Evolutionary conservation across 1,140 invertebrate genomes (phyloP).

Genomic region (Schmidtea mediterranea): DNA sequence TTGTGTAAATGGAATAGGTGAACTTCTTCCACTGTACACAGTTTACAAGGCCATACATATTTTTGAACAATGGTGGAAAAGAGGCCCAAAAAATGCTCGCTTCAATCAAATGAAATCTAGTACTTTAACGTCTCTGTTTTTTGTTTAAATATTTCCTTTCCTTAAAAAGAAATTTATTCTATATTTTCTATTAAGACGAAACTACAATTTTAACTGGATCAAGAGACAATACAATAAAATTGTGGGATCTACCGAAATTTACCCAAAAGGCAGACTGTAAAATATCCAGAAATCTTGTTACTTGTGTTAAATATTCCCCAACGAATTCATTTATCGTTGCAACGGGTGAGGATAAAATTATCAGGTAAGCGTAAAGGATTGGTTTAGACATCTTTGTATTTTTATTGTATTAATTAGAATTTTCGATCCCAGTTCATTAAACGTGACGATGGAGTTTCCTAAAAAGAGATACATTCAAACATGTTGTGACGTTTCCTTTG

Average conservation of each 20-base stretch:
- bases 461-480: slow-evolving; percentile 25
- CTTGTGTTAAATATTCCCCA: slow-evolving; percentile 20
- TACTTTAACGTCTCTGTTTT: not conserved
- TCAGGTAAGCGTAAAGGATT: slow-evolving; percentile 16
- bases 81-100: no score
- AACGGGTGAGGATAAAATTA: slow-evolving; percentile 23
- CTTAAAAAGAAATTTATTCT: not conserved
- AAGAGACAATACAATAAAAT: slow-evolving; percentile 18
- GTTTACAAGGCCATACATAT: no score
- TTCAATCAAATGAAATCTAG: not conserved
- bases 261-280: slow-evolving; percentile 14
- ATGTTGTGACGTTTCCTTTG: slow-evolving; percentile 17
- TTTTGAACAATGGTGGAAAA: no score
- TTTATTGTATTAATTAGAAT: slow-evolving; percentile 9
- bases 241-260: slow-evolving; percentile 21
- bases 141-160: not conserved
- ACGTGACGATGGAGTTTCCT: slow-evolving; percentile 15
- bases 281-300: slow-evolving; percentile 20
- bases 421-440: slow-evolving; percentile 17
- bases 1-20: no score
- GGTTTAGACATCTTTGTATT: not conserved
- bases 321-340: slow-evolving; percentile 14
- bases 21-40: no score
- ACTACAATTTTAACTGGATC: slow-evolving; percentile 17
- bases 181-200: slow-evolving; percentile 14